These are phyloP conservation scores for Ataeniobius toweri DNA, from an alignment of 2,797 vertebrate species.

Conservation along the genomic window DNA sequence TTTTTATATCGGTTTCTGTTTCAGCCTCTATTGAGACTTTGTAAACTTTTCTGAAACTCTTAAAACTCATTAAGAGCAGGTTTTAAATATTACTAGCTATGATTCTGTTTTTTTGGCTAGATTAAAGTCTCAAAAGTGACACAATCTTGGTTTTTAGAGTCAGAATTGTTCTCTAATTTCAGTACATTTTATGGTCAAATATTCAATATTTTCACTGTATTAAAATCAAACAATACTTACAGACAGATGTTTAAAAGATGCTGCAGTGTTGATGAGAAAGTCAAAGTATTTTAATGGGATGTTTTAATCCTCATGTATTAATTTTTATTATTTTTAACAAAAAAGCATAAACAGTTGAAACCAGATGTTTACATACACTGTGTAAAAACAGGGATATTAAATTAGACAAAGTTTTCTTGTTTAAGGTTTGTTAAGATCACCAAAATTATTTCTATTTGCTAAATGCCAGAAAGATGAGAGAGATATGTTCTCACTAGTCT, in stretches of 20 bases:
- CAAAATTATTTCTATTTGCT: not conserved
- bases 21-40: not conserved
- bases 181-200: not conserved
- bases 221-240: not conserved
- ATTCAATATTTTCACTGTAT: not conserved
- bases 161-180: not conserved
- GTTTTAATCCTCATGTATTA: too few species aligned
- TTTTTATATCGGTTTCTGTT: not conserved
- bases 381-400: not conserved
- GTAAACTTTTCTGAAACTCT: not conserved
- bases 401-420: not conserved
- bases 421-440: not conserved
- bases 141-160: not conserved
- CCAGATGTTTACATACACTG: not conserved
- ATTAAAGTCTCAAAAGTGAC: not conserved
- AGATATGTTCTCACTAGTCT: too few species aligned
- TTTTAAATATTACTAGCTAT: not conserved
- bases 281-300: not conserved
- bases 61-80: not conserved
- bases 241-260: not conserved
- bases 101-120: not conserved
- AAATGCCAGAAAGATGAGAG: not conserved
- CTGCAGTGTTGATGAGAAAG: not conserved
- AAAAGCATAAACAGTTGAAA: not conserved
- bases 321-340: not conserved